Evolutionary conservation across 2,888 invertebrate genomes (phyloP).

Genomic region (Agonum fuliginosum): DNA sequence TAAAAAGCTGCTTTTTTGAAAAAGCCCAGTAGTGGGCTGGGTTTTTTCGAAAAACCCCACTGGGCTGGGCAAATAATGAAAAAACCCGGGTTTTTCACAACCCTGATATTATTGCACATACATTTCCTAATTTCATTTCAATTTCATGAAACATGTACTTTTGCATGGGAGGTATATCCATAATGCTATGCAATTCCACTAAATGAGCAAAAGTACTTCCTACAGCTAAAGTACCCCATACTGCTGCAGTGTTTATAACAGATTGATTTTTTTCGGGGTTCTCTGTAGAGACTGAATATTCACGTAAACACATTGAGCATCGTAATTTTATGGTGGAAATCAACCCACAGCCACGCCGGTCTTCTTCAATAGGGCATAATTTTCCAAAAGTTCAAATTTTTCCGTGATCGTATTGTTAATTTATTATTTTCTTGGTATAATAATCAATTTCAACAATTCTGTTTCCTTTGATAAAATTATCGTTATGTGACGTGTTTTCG

Average conservation of each 20-base stretch:
- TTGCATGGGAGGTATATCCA: constrained; percentile 31
- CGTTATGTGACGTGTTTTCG: not conserved
- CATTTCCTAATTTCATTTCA: not conserved
- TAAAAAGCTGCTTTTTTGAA: too few relatives aligned
- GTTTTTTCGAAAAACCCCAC: too few relatives aligned
- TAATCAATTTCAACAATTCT: constrained; percentile 7
- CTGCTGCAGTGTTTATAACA: constrained; percentile 13
- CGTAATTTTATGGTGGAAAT: constrained; percentile 7
- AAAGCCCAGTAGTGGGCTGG: too few relatives aligned
- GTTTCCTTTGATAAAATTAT: not conserved
- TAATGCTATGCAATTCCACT: constrained; percentile 43
- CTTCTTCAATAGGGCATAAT: not conserved
- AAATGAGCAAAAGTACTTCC: constrained; percentile 56
- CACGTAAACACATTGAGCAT: constrained; percentile 2
- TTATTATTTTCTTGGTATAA: not conserved
- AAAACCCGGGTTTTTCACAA: too few relatives aligned
- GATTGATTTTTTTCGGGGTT: constrained; percentile 29
- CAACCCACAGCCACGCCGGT: constrained; percentile 18
- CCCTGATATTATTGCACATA: not conserved
- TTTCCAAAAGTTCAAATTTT: constrained; percentile 28
- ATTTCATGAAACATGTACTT: not conserved
- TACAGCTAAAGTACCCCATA: constrained; percentile 59
- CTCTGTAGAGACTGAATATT: not conserved
- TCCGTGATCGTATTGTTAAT: not conserved
- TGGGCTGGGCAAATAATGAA: too few relatives aligned